phyloP scores from a whole-genome alignment of 1,140 invertebrate species.

The Papilio polytes region DNA sequence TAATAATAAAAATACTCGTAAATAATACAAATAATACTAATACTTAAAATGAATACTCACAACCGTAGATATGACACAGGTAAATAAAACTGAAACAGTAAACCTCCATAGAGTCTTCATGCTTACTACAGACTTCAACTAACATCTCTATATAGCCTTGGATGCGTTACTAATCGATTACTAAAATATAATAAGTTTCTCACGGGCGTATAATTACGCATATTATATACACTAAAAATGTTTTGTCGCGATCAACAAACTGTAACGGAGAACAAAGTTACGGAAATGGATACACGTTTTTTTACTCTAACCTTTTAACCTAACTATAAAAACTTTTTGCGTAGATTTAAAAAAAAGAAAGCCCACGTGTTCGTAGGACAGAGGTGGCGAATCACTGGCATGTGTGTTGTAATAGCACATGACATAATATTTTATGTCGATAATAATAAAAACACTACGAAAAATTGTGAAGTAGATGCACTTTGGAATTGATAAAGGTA shows the following conservation, averaged over 20 bases:
- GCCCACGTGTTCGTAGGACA: no score
- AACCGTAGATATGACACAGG: neutral
- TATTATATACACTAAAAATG: slow-evolving; percentile 10
- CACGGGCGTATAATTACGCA: neutral
- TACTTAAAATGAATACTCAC: slow-evolving; percentile 4
- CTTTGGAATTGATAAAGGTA: no score
- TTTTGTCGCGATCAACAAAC: slow-evolving; percentile 12
- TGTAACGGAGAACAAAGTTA: neutral
- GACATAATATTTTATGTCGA: no score
- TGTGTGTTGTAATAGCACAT: no score
- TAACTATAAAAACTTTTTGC: no score
- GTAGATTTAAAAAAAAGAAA: no score
- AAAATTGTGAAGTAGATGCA: no score
- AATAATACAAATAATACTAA: neutral
- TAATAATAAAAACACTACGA: no score
- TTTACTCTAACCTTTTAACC: no score
- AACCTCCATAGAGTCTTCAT: slow-evolving; percentile 6
- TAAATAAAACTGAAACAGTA: neutral
- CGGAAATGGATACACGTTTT: neutral
- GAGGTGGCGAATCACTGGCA: no score
- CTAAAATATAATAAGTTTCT: slow-evolving; percentile 2
- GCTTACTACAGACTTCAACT: neutral
- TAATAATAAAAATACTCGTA: neutral
- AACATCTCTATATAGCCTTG: neutral
- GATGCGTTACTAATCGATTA: neutral